Percentiles rank a stretch among this genome's conserved stretches.
Conservation (phyloP, 1,140 invertebrate genomes). For the Copidosoma floridanum region DNA sequence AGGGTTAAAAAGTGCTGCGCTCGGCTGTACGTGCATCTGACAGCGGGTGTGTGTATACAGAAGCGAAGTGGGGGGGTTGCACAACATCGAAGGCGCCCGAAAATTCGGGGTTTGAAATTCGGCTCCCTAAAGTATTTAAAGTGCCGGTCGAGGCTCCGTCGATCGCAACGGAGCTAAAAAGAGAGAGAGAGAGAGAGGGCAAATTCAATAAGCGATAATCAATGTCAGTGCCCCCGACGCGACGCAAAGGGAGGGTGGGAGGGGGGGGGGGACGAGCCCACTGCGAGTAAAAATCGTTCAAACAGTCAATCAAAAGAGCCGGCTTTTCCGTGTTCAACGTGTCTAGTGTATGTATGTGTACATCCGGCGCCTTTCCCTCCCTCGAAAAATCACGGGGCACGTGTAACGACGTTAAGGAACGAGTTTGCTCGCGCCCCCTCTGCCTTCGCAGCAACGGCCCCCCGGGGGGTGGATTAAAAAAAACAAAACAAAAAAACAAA, state of each 20-base stretch:
- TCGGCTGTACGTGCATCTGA: too few species aligned
- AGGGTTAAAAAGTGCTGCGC: too few species aligned
- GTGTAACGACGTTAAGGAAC: constrained; percentile 16
- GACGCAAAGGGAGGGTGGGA: too few species aligned
- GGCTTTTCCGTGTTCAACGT: constrained; percentile 39
- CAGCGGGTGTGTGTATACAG: too few species aligned
- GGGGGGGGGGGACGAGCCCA: constrained; percentile 35
- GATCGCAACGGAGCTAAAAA: constrained; percentile 12
- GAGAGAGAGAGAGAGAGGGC: constrained; percentile 34
- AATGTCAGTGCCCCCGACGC: too few species aligned
- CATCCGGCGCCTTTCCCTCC: background rate
- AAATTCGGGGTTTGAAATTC: constrained; percentile 21
- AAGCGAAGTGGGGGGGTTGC: background rate
- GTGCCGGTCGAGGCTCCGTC: constrained; percentile 6
- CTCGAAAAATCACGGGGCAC: constrained; percentile 17
- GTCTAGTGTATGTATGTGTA: too few species aligned
- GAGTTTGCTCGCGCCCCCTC: background rate
- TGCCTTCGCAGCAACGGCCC: too few species aligned
- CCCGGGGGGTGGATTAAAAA: background rate
- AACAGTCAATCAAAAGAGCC: constrained; percentile 55
- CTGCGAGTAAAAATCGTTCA: constrained; percentile 56
- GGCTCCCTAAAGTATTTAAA: constrained; percentile 24
- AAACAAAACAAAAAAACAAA: too few species aligned
- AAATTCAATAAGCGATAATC: constrained; percentile 57
- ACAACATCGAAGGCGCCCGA: too few species aligned